Evolutionary conservation across 2,888 invertebrate species (phyloP).

Genomic region (Leptura quadrifasciata): DNA sequence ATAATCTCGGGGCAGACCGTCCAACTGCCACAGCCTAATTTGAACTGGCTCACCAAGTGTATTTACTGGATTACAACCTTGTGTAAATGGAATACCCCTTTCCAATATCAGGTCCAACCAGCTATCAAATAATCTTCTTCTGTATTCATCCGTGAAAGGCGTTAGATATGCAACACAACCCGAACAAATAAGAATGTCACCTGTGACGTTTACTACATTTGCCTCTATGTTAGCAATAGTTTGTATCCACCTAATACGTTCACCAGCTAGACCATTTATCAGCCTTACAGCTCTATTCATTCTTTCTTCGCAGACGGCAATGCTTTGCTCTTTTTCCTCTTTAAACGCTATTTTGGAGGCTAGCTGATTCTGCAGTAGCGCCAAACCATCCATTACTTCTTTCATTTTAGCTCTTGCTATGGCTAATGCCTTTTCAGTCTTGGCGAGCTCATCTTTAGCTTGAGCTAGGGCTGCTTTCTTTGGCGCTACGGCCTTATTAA

Average conservation of each 20-base stretch:
- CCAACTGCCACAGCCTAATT: slow-evolving; percentile 89
- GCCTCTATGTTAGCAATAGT: slow-evolving; percentile 79
- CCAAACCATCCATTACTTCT: slow-evolving; percentile 85
- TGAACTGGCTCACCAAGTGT: slow-evolving; percentile 84
- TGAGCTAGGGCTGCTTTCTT: slow-evolving; percentile 88
- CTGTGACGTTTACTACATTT: slow-evolving; percentile 78
- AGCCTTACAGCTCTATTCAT: slow-evolving; percentile 85
- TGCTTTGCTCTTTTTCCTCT: slow-evolving; percentile 83
- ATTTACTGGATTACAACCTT: slow-evolving; percentile 80
- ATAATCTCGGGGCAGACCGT: slow-evolving; percentile 88
- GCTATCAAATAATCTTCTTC: slow-evolving; percentile 75
- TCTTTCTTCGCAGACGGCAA: slow-evolving; percentile 85
- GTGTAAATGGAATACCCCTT: slow-evolving; percentile 79
- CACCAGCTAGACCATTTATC: slow-evolving; percentile 65
- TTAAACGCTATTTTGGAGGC: slow-evolving; percentile 84
- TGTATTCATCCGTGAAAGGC: slow-evolving; percentile 83
- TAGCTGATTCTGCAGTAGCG: slow-evolving; percentile 83
- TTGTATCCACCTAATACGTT: slow-evolving; percentile 79
- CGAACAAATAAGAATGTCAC: slow-evolving; percentile 82
- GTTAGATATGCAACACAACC: slow-evolving; percentile 89
- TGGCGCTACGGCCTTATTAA: slow-evolving; percentile 88
- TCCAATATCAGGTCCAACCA: slow-evolving; percentile 77
- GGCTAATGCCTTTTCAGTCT: slow-evolving; percentile 81
- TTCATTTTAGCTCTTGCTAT: slow-evolving; percentile 87
- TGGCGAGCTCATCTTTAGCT: slow-evolving; percentile 82